These are phyloP conservation scores for Onychostoma macrolepis DNA, from an alignment of 2,113 vertebrate species.

Conservation along the genomic window DNA sequence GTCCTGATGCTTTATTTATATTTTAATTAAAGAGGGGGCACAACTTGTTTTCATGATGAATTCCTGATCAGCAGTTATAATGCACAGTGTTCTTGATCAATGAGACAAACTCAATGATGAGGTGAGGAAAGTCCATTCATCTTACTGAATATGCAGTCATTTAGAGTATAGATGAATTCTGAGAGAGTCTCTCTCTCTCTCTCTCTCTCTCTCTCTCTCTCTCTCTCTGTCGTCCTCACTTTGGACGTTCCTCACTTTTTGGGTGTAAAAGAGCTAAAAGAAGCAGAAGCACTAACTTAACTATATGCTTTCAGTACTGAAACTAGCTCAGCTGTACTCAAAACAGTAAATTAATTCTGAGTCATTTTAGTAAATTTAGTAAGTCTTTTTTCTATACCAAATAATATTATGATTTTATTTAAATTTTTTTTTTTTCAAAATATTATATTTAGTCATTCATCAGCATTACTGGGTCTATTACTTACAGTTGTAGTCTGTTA, in stretches of 20 bases:
- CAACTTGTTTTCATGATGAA: constrained; percentile 49
- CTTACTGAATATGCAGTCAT: constrained; percentile 26
- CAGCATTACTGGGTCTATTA: too few species aligned
- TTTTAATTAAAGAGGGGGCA: constrained; percentile 60
- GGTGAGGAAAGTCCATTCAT: constrained; percentile 48
- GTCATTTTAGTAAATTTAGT: background rate
- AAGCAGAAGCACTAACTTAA: background rate
- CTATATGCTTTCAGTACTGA: background rate
- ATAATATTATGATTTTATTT: background rate
- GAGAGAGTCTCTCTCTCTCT: background rate
- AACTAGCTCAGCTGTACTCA: background rate
- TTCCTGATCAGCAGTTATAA: constrained; percentile 43
- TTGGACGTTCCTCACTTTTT: background rate
- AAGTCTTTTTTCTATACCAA: background rate
- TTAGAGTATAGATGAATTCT: background rate
- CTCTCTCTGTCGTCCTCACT: background rate
- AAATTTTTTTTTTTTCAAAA: background rate
- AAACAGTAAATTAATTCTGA: background rate
- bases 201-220: background rate
- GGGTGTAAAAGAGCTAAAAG: background rate
- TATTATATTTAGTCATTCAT: background rate
- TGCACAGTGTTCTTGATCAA: constrained; percentile 57
- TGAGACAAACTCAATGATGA: constrained; percentile 55
- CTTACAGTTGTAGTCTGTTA: too few species aligned
- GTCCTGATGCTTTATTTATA: constrained; percentile 28